Base-by-base conservation (phyloP, 2,888 invertebrate species). In the Thelaira solivaga region DNA sequence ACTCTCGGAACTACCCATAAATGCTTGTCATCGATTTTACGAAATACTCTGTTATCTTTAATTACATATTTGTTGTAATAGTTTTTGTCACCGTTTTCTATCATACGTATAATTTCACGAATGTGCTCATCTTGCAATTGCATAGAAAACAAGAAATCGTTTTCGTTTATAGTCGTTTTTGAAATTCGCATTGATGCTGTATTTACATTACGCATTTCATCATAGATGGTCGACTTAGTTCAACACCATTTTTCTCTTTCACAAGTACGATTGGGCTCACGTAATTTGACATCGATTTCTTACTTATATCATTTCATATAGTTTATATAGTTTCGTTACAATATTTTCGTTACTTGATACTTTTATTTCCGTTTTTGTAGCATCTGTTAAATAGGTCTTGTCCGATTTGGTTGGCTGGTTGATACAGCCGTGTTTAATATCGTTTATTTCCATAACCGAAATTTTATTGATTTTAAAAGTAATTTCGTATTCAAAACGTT, bases 221-320 rank as follows among this genome's bases (percentile, higher is more conserved):
- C 57, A 26, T 41, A 41, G 57, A 39, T 2, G 57, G 41, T 26
- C 29, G 24, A 69, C 80, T 36, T 83, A 82, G 10, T 65, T 31
- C 31, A 2, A 6, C 13, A 16, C 7, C 41, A 22, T 20, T 47
- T 29, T 39, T 79, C 76, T 78, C 80, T 53, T 76, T 80, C 0
- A 80, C 73, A 11, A 81, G 18, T 24, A 79, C 61, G 7, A 80
- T 78, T 5, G 80, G 80, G 24, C 80, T 81, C 0, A 75, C 69
- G 34, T 72, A 80, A 41, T 76, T 72, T 0, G 80, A 79, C 29
- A 53, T 59, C 1, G 79, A 81, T 26, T 75, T 29, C 10, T 2
- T 13, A 10, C 80, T 76, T 2, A 81, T 78, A 20, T 78, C 69
- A 29, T 81, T 79, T n/a, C n/a, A n/a, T n/a, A n/a, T n/a, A n/a